These are phyloP conservation scores for Paracyclopina nana DNA, from an alignment of 1,140 invertebrate genomes.

Conservation along the genomic window DNA sequence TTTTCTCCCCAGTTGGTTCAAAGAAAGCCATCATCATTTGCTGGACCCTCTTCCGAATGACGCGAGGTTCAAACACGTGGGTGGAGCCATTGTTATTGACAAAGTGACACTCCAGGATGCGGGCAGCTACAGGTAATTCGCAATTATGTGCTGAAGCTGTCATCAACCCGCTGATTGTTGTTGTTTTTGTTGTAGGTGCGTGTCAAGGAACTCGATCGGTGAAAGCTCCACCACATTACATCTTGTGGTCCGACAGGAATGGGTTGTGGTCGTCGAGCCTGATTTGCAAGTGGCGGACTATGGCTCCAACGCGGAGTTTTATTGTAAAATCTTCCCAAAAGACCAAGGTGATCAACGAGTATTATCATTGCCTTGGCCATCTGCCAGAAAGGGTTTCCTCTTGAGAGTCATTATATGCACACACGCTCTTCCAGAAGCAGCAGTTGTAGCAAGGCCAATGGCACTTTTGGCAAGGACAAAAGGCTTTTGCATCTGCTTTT, in stretches of 20 bases:
- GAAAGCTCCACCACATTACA: neutral
- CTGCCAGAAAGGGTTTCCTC: too few relatives aligned
- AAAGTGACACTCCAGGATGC: neutral
- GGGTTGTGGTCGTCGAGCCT: neutral
- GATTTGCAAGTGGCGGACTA: neutral
- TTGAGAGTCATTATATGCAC: too few relatives aligned
- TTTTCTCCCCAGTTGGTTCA: conserved; percentile 4
- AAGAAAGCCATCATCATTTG: conserved; percentile 1
- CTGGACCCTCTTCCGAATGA: neutral
- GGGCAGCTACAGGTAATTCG: conserved; percentile 1
- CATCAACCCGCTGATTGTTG: too few relatives aligned
- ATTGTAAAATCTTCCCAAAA: conserved; percentile 1
- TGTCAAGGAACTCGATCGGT: neutral
- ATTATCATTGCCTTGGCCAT: too few relatives aligned
- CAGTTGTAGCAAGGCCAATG: too few relatives aligned
- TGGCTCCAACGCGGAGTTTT: neutral
- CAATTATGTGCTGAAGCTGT: too few relatives aligned
- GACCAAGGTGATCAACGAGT: neutral
- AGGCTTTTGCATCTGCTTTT: too few relatives aligned
- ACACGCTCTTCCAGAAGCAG: too few relatives aligned
- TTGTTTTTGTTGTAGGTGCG: neutral
- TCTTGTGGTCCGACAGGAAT: neutral
- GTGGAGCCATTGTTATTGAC: neutral
- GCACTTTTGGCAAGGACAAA: too few relatives aligned
- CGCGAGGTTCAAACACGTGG: neutral